Percentiles rank a stretch among this genome's conserved stretches.
phyloP scores from a whole-genome alignment of 2,113 vertebrate genomes.

The Hiodon alosoides region DNA sequence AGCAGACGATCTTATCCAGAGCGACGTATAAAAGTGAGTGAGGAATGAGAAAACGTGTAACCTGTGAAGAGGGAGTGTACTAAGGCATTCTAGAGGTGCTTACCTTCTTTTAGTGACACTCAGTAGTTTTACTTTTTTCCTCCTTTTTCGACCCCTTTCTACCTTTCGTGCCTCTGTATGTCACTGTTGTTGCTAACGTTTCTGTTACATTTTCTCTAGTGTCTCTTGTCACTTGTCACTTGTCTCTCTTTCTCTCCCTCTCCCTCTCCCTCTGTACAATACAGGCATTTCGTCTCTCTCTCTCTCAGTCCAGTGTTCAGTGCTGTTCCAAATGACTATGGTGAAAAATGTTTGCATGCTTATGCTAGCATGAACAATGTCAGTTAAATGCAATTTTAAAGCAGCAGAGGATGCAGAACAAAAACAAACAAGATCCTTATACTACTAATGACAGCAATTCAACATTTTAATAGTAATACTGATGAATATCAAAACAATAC shows the following conservation, averaged over 20 bases:
- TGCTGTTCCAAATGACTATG: slow-evolving; percentile 24
- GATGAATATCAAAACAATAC: slow-evolving; percentile 19
- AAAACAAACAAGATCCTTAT: slow-evolving; percentile 22
- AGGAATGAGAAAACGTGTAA: too few relatives aligned
- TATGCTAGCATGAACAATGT: slow-evolving; percentile 29
- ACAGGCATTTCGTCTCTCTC: not conserved
- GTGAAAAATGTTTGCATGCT: slow-evolving; percentile 28
- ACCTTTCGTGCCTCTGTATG: slow-evolving; percentile 19
- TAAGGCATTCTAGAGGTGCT: not conserved
- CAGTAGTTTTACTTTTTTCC: not conserved
- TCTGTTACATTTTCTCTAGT: not conserved
- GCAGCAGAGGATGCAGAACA: slow-evolving; percentile 12
- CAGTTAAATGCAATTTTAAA: slow-evolving; percentile 20
- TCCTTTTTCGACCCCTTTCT: slow-evolving; percentile 14
- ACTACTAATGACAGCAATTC: slow-evolving; percentile 18
- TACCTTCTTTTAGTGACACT: not conserved
- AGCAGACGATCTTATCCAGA: too few relatives aligned
- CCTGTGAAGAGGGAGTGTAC: too few relatives aligned
- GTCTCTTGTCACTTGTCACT: not conserved
- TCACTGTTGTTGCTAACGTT: slow-evolving; percentile 4
- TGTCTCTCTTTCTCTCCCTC: not conserved
- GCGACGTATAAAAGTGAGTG: too few relatives aligned
- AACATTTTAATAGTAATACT: slow-evolving; percentile 7
- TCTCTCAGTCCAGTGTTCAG: slow-evolving; percentile 19
- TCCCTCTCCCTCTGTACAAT: not conserved